Base-by-base conservation (phyloP, 2,888 invertebrate species). In the Glyphotaelius pellucidus region DNA sequence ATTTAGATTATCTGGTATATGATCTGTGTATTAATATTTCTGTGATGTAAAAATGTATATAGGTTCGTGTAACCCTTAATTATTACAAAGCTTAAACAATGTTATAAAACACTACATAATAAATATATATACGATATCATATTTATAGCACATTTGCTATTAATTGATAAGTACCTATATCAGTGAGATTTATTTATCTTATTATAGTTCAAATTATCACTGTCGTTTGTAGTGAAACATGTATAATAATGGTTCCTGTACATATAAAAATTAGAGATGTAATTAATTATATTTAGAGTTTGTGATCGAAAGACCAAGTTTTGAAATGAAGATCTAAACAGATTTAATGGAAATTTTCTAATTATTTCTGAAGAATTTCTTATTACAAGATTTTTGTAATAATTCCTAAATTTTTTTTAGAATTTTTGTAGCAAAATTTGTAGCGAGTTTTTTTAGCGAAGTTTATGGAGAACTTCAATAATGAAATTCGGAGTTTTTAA, bases 31-130 rank as follows among this genome's bases (percentile, higher is more conserved):
- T 86, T 86, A 86, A 86, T 38, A 86, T 90, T 90, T 92, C 92
- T 92, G 92, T 92, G 92, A 92, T 92, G 92, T 92, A 90, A 90
- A 90, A 87, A 90, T 92, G 90, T 90, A 92, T n/a, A 88, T 85
- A 90, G 87, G 80, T 67, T 67, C 25, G 9, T 35, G 19, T 86
- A 47, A 86, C 25, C 52, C 30, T 86, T 47, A 87, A 67, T 35
- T 67, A 67, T 67, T 35, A n/a, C 83, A 83, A 83, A 83, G 35
- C 35, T 83, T 32, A 83, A 35, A 31, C 83, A 83, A 83, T 83
- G 83, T 83, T 83, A 83, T 83, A 35, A 38, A 83, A 83, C 83
- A 83, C 35, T 83, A 83, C 35, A 19, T 83, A 83, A 25, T 83
- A 83, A 83, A 35, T 35, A 83, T 81, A 38, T 38, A 7, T 38